Conservation (phyloP, 2,113 vertebrate genomes). For the Neolamprologus variostigma region DNA sequence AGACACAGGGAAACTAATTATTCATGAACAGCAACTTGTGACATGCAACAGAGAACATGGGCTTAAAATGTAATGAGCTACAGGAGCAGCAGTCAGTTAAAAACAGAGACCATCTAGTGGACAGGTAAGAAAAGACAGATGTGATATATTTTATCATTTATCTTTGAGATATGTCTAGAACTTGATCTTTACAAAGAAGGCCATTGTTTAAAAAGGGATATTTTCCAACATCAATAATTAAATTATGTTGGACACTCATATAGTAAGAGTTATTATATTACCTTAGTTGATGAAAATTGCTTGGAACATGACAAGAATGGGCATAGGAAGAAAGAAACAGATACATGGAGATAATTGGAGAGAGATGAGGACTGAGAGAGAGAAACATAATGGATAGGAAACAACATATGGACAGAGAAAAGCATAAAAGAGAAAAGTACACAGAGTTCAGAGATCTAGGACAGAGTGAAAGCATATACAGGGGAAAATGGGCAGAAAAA, state of each 20-base stretch:
- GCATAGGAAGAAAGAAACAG: not conserved
- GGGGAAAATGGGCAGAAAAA: not conserved
- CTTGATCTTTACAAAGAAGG: not conserved
- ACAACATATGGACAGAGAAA: not conserved
- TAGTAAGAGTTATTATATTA: not conserved
- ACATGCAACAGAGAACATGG: not conserved
- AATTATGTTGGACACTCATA: not conserved
- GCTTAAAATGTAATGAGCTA: not conserved
- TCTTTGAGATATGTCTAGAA: not conserved
- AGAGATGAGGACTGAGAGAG: not conserved
- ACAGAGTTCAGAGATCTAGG: not conserved
- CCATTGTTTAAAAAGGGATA: too few species aligned
- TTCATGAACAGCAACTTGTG: not conserved
- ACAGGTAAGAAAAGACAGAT: not conserved
- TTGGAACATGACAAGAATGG: not conserved
- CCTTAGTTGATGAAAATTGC: not conserved
- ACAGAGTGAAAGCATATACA: not conserved
- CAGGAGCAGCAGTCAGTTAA: not conserved
- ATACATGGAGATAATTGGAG: not conserved
- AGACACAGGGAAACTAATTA: not conserved
- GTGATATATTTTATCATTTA: not conserved
- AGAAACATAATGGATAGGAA: not conserved
- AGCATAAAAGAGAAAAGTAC: not conserved
- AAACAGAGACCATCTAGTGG: not conserved
- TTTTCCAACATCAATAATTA: not conserved